Evolutionary conservation across 2,113 vertebrate species (phyloP).

Genomic region (Sardina pilchardus): DNA sequence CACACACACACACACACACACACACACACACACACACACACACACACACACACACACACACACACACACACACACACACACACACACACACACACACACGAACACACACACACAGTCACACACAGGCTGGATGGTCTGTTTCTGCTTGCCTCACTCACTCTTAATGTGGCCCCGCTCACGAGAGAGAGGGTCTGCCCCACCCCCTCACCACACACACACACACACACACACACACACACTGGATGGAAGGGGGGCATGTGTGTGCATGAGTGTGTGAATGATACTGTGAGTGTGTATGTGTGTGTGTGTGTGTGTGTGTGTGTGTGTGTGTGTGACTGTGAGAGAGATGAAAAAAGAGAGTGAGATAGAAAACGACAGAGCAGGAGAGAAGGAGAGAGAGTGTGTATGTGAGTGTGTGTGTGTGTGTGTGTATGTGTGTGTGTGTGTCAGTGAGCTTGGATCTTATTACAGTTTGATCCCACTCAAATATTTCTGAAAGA

Average conservation of each 20-base stretch:
- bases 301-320: neutral
- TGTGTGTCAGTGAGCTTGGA: slow-evolving; percentile 68
- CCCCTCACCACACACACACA: slow-evolving; percentile 55
- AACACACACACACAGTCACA: slow-evolving; percentile 25
- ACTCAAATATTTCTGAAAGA: slow-evolving; percentile 81
- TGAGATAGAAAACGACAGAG: neutral
- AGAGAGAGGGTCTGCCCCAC: slow-evolving; percentile 56
- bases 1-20: neutral
- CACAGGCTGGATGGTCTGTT: slow-evolving; percentile 49
- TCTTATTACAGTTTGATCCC: slow-evolving; percentile 81
- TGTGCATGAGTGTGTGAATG: neutral
- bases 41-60: slow-evolving; percentile 6
- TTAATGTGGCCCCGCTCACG: slow-evolving; percentile 70
- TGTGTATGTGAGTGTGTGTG: slow-evolving; percentile 37
- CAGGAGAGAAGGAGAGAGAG: neutral
- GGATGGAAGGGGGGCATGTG: slow-evolving; percentile 51
- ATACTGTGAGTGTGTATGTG: neutral
- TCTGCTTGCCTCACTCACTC: slow-evolving; percentile 35
- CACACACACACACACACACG: slow-evolving; percentile 32
- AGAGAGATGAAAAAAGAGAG: neutral
- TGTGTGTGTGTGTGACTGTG: slow-evolving; percentile 15
- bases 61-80: slow-evolving; percentile 42
- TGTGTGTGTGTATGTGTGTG: slow-evolving; percentile 26
- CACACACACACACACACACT: slow-evolving; percentile 21
- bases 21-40: slow-evolving; percentile 34